These are phyloP conservation scores for Pseudochirops cupreus DNA, from an alignment of 2,797 vertebrate species.

Conservation along the genomic window DNA sequence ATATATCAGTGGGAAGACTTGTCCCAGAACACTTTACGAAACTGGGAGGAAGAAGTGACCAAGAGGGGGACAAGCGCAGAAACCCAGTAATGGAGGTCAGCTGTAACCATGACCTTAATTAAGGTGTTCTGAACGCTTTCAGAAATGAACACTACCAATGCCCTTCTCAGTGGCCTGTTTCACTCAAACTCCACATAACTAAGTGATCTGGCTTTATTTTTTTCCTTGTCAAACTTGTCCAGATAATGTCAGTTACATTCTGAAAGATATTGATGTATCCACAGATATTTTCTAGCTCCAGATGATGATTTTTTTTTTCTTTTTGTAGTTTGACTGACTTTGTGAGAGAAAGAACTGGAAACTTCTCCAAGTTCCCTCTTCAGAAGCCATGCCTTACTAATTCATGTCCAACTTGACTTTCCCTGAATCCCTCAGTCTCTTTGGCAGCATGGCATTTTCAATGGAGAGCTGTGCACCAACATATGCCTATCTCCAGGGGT, in stretches of 20 bases:
- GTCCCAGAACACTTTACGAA: conserved; percentile 50
- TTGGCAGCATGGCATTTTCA: neutral
- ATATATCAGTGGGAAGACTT: conserved; percentile 24
- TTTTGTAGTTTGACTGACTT: neutral
- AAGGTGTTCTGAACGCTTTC: conserved; percentile 24
- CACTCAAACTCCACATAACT: neutral
- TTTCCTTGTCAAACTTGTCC: neutral
- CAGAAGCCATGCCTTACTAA: neutral
- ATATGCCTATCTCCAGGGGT: neutral
- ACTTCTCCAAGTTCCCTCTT: neutral
- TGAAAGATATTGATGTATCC: neutral
- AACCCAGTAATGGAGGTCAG: conserved; percentile 37
- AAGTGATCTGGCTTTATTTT: neutral
- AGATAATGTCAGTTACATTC: neutral
- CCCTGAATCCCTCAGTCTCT: neutral
- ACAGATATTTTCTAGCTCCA: neutral
- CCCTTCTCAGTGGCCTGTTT: neutral
- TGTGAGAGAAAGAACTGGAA: neutral
- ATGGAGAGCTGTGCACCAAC: neutral
- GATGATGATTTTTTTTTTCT: neutral
- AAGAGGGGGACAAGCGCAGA: conserved; percentile 29
- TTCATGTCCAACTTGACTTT: neutral
- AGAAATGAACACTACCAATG: conserved; percentile 17
- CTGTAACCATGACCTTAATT: neutral
- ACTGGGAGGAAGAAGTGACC: conserved; percentile 14